Percentiles rank a stretch among this genome's conserved stretches.
phyloP scores from a whole-genome alignment of 2,797 vertebrate species.

The Helicolenus hilgendorfi region DNA sequence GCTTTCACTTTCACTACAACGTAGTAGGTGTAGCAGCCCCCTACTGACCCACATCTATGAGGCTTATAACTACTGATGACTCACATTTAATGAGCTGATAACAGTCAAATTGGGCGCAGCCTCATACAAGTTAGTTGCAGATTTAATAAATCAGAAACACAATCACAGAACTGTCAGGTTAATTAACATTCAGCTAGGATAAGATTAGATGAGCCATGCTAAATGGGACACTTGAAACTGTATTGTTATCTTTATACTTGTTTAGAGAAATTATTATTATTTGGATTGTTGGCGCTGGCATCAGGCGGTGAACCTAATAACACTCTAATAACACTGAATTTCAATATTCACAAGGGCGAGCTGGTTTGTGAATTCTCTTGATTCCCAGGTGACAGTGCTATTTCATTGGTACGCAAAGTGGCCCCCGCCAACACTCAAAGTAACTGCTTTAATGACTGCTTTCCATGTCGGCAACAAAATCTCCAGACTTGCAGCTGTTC shows the following conservation, averaged over 20 bases:
- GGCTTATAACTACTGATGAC: too few species aligned
- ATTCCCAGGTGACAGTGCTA: conserved; percentile 38
- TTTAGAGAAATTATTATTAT: conserved; percentile 19
- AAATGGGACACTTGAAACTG: conserved; percentile 3
- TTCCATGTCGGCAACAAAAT: conserved; percentile 34
- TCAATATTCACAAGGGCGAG: conserved; percentile 44
- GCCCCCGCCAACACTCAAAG: conserved; percentile 37
- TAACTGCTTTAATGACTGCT: conserved; percentile 54
- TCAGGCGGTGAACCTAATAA: conserved; percentile 20
- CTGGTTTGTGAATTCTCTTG: conserved; percentile 17
- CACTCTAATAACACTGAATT: conserved; percentile 19
- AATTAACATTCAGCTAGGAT: conserved; percentile 21
- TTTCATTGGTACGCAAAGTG: conserved; percentile 29
- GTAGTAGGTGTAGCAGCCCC: too few species aligned
- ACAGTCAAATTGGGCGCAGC: background rate
- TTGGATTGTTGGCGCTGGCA: background rate
- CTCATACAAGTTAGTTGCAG: background rate
- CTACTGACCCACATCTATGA: too few species aligned
- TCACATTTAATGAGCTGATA: background rate
- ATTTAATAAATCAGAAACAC: background rate
- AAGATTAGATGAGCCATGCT: background rate
- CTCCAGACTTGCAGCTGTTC: conserved; percentile 56
- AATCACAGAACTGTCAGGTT: conserved; percentile 3
- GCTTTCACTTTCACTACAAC: background rate
- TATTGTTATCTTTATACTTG: conserved; percentile 15